phyloP scores from a whole-genome alignment of 92 coral and sea anemone species.

The Nematostella vectensis region DNA sequence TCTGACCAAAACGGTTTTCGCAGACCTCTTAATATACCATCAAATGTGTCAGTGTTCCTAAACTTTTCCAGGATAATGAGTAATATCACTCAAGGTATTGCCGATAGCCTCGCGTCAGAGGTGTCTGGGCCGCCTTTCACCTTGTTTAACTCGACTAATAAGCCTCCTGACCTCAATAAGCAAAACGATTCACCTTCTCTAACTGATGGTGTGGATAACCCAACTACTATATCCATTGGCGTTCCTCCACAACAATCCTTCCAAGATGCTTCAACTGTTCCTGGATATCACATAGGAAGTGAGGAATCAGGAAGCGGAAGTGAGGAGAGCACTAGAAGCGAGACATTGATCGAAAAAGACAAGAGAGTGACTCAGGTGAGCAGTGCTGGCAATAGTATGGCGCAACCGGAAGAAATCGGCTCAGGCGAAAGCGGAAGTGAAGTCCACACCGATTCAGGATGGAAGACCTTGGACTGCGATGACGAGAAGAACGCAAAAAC shows the following conservation, averaged over 20 bases:
- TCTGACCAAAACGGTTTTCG: too few relatives aligned
- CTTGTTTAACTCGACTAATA: too few relatives aligned
- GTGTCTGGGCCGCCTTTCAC: too few relatives aligned
- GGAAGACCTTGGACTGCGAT: neutral
- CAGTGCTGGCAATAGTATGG: neutral
- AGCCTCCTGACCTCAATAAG: too few relatives aligned
- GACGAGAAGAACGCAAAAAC: neutral
- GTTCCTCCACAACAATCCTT: too few relatives aligned
- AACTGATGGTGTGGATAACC: neutral
- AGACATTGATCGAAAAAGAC: neutral
- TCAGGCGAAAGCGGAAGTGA: neutral
- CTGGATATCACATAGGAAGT: too few relatives aligned
- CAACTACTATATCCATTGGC: neutral
- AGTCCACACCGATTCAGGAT: neutral
- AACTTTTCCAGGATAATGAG: too few relatives aligned
- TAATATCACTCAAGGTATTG: too few relatives aligned
- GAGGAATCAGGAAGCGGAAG: slow-evolving; percentile 5
- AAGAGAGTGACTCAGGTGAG: neutral
- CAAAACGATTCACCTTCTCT: neutral
- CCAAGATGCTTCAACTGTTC: too few relatives aligned
- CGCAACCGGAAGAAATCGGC: neutral
- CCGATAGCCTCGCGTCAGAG: too few relatives aligned
- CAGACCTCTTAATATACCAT: too few relatives aligned
- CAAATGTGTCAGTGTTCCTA: too few relatives aligned
- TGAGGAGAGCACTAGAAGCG: neutral